These are phyloP conservation scores for Chauna torquata DNA, from an alignment of 2,113 vertebrate genomes.

Conservation along the genomic window DNA sequence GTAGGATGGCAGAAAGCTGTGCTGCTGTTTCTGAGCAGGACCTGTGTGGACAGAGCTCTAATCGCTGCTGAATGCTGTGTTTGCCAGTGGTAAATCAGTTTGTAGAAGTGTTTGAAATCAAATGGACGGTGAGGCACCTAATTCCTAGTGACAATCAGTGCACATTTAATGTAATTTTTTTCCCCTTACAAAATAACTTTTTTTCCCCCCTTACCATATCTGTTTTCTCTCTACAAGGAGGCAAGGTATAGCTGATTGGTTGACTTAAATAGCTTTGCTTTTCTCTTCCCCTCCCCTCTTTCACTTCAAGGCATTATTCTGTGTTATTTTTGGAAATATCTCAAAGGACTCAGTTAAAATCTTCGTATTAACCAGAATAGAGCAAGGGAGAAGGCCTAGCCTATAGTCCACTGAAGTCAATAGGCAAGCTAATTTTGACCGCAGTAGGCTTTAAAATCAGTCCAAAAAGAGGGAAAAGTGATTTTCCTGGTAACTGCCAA, in stretches of 20 bases:
- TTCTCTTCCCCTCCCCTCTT: not conserved
- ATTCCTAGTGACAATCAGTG: not conserved
- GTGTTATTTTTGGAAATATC: not conserved
- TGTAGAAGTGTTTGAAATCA: not conserved
- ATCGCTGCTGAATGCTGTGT: not conserved
- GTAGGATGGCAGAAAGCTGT: not conserved
- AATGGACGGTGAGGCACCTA: not conserved
- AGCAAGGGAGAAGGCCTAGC: not conserved
- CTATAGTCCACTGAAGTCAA: not conserved
- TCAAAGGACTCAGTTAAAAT: not conserved
- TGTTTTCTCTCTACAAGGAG: not conserved
- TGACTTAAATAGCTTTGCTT: not conserved
- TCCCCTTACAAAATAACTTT: not conserved
- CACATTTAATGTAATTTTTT: too few relatives aligned
- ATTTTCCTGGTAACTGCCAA: not conserved
- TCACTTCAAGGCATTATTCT: not conserved
- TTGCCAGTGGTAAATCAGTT: not conserved
- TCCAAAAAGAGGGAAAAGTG: not conserved
- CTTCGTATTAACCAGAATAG: not conserved
- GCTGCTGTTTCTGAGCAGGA: not conserved
- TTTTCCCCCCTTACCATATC: accelerated
- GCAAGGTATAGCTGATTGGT: not conserved
- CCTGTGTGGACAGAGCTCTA: not conserved
- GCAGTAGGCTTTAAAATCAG: not conserved
- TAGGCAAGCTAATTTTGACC: not conserved